Evolutionary conservation across 2,888 invertebrate genomes (phyloP).

Genomic region (Archips xylosteana): DNA sequence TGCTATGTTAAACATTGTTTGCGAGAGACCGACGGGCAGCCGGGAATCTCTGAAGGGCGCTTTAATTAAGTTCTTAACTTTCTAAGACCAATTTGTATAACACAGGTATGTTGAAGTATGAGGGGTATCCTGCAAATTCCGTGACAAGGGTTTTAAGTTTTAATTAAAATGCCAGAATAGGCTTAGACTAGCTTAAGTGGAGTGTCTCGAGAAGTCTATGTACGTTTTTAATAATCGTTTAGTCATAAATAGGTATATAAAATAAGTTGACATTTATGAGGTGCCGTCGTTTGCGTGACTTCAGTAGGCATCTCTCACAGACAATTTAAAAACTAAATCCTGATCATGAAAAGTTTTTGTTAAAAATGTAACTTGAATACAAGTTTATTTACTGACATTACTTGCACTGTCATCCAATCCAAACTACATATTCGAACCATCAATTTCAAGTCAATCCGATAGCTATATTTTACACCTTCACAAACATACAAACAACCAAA

Average conservation of each 20-base stretch:
- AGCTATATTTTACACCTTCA: too few species aligned
- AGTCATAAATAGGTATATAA: background rate
- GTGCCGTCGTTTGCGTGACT: background rate
- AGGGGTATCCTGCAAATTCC: constrained; percentile 55
- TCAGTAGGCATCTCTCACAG: too few species aligned
- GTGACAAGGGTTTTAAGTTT: constrained; percentile 62
- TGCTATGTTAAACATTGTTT: constrained; percentile 51
- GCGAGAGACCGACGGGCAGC: constrained; percentile 47
- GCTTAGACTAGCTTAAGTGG: constrained; percentile 37
- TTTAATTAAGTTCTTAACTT: constrained; percentile 64
- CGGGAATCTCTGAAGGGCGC: constrained; percentile 51
- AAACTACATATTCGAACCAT: too few species aligned
- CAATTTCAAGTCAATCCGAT: too few species aligned
- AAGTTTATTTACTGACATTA: too few species aligned
- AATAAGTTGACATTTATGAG: background rate
- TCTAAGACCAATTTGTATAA: constrained; percentile 56
- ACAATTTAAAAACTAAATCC: too few species aligned
- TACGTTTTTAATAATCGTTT: constrained; percentile 44
- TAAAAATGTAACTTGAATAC: too few species aligned
- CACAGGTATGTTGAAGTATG: constrained; percentile 49
- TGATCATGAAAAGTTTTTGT: too few species aligned
- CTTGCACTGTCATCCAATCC: too few species aligned
- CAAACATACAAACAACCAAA: too few species aligned
- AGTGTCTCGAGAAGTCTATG: constrained; percentile 46
- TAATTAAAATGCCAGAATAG: constrained; percentile 59